A percentile compares a stretch with the other conserved stretches of the same genome.
Conservation (phyloP, 2,113 vertebrate genomes). For the Spilogale gracilis region DNA sequence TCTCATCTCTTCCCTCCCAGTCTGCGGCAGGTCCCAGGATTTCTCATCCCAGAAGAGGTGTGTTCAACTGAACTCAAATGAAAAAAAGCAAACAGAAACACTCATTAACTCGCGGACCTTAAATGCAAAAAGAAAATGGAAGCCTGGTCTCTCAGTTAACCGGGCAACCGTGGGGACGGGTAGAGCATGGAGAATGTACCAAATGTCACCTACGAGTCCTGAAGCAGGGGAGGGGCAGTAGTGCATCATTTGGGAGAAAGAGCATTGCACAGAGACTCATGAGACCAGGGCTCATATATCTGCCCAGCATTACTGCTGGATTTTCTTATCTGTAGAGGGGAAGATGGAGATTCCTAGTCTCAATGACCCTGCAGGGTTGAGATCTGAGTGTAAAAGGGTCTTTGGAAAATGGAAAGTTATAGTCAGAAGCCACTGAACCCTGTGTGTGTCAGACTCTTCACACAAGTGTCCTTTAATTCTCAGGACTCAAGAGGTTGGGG, state of each 20-base stretch:
- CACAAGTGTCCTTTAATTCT: not conserved
- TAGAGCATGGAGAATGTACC: not conserved
- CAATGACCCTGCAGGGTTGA: not conserved
- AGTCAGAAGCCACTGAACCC: not conserved
- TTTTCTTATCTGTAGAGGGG: not conserved
- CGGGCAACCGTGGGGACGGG: fast-evolving
- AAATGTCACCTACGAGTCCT: fast-evolving
- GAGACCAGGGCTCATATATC: fast-evolving
- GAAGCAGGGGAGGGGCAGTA: not conserved
- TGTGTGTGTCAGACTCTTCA: not conserved
- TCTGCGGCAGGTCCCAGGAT: not conserved
- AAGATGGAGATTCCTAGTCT: not conserved
- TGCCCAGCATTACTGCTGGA: not conserved
- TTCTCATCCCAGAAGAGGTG: not conserved
- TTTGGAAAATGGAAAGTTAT: not conserved
- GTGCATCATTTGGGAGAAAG: not conserved
- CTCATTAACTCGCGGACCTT: not conserved
- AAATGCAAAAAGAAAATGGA: not conserved
- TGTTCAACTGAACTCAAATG: not conserved
- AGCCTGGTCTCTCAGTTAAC: not conserved
- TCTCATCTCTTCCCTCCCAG: not conserved
- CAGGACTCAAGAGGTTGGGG: not conserved
- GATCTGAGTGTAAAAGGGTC: not conserved
- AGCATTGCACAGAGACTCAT: not conserved
- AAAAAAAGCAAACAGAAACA: not conserved